A percentile compares a stretch with the other conserved stretches of the same genome.
phyloP scores from a whole-genome alignment of 2,113 vertebrate species.

The Neolamprologus toae region DNA sequence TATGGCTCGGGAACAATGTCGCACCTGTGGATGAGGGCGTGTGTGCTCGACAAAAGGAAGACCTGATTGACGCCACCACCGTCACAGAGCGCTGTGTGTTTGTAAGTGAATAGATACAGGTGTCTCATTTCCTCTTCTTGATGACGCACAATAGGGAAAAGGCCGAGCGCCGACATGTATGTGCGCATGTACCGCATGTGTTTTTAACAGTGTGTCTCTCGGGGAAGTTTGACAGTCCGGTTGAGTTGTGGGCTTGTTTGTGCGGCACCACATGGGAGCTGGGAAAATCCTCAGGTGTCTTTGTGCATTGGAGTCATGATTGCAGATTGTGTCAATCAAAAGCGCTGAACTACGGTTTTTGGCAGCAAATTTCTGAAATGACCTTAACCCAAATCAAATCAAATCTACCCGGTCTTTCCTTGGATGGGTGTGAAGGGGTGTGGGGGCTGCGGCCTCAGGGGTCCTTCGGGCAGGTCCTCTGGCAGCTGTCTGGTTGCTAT shows the following conservation, averaged over 20 bases:
- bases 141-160: conserved; percentile 45
- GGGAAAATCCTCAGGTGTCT: conserved; percentile 7
- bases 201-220: neutral
- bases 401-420: neutral
- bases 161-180: neutral
- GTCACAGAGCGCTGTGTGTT: neutral
- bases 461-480: neutral
- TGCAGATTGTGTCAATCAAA: neutral
- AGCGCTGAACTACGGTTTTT: neutral
- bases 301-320: neutral
- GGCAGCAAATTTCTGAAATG: neutral
- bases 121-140: conserved; percentile 10
- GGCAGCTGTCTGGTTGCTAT: conserved; percentile 30
- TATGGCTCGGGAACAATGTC: neutral
- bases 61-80: too few relatives aligned
- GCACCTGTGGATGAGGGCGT: neutral
- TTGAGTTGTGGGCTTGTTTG: conserved; percentile 1
- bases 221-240: neutral
- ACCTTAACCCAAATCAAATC: neutral
- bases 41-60: neutral
- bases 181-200: neutral
- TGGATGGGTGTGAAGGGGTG: neutral
- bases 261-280: neutral
- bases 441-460: neutral
- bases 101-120: conserved; percentile 1